Base-by-base conservation (phyloP, 2,888 invertebrate genomes). In the Drosophila ustulata region DNA sequence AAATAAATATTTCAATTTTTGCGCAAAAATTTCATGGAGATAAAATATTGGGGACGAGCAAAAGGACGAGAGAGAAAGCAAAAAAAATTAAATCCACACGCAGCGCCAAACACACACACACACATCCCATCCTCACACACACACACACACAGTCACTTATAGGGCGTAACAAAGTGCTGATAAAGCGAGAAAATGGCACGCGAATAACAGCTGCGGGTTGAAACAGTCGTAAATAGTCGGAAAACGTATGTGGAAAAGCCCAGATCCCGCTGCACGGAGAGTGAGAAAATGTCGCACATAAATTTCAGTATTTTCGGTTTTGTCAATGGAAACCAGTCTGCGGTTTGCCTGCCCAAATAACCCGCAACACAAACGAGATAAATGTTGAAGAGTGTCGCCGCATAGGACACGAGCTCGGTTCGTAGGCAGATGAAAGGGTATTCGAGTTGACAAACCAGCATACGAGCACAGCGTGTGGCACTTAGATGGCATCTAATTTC, bases 1-100 rank as follows among this genome's bases (percentile, higher is more conserved):
- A 71, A 72, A 89, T 78, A 88, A 85, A 86, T 89, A 88, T 89
- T 88, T 85, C 82, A 89, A 88, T 84, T 84, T 83, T 87, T 71
- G 62, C 64, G 64, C 50, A 68, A 76, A 75, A 80, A 76, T 75
- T 70, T 64, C 51, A 67, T 66, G 55, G 62, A 71, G 62, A 89
- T 89, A 83, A 89, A 86, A 85, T 89, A 83, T 83, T 67, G 77
- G 49, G n/a, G n/a, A n/a, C 4, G 71, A 18, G 41, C 9, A 9
- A 18, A 18, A 30, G n/a, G 25, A 11, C 11, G 11, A 45, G 13
- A 26, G 32, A 18, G 2, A 8, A 69, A 25, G 52, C 18, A 47
- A 53, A 75, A 77, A 89, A 89, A 88, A 85, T 89, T 82, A 88
- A 85, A 87, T 87, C 80, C 80, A 75, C 74, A 76, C 78, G 71